Conservation (phyloP, 1,140 invertebrate species). For the Drosophila nasuta region DNA sequence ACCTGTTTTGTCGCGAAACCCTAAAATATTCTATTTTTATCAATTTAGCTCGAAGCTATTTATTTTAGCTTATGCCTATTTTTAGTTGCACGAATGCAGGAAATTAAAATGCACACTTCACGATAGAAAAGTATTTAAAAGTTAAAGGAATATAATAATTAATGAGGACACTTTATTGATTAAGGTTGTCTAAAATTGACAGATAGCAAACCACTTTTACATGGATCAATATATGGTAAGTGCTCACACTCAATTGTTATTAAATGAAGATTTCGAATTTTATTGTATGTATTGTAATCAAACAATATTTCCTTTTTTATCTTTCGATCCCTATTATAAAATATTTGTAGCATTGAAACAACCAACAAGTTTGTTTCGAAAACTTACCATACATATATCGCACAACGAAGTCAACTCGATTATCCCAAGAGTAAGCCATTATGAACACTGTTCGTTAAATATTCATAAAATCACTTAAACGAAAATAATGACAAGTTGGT, state of each 20-base stretch:
- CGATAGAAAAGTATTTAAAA: background rate
- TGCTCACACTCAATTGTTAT: too few species aligned
- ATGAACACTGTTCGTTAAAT: conserved; percentile 43
- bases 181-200: too few species aligned
- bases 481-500: conserved; percentile 32
- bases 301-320: background rate
- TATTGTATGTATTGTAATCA: background rate
- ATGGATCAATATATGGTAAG: too few species aligned
- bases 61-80: conserved; percentile 22
- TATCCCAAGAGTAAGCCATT: conserved; percentile 90
- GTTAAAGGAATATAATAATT: too few species aligned
- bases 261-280: too few species aligned
- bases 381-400: conserved; percentile 91
- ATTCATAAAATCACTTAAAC: conserved; percentile 55
- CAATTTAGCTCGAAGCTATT: conserved; percentile 34
- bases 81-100: conserved; percentile 3
- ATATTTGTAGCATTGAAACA: conserved; percentile 1
- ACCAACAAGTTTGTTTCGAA: background rate
- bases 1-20: conserved; percentile 25
- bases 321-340: background rate
- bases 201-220: too few species aligned
- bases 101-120: conserved; percentile 1
- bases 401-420: conserved; percentile 92
- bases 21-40: conserved; percentile 41
- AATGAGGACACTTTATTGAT: too few species aligned